These are phyloP conservation scores for Trinorchestia longiramus DNA, from an alignment of 1,140 invertebrate genomes.

Conservation along the genomic window DNA sequence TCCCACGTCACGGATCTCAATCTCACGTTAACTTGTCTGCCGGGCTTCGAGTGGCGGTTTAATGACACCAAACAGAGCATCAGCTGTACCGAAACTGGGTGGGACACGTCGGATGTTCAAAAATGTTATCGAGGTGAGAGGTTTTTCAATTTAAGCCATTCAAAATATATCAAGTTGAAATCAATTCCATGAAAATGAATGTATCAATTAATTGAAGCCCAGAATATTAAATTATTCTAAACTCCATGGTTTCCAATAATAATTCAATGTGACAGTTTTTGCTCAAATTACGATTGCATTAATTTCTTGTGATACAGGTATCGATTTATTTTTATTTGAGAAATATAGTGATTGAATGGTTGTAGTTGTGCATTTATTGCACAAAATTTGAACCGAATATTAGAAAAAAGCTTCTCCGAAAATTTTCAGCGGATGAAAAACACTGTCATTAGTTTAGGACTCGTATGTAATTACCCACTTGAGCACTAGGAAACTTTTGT, in stretches of 20 bases:
- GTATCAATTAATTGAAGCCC: too few relatives aligned
- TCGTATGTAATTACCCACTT: not conserved
- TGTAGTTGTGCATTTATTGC: not conserved
- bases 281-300: not conserved
- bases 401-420: not conserved
- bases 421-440: not conserved
- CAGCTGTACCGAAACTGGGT: not conserved
- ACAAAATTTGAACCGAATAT: not conserved
- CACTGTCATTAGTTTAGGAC: not conserved
- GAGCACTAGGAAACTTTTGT: not conserved
- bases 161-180: too few relatives aligned
- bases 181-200: too few relatives aligned
- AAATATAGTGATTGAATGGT: not conserved
- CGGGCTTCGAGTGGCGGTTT: conserved; percentile 1
- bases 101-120: not conserved
- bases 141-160: not conserved
- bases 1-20: not conserved
- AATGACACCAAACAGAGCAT: not conserved
- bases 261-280: not conserved
- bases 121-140: not conserved
- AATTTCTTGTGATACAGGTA: not conserved
- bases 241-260: too few relatives aligned
- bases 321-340: not conserved
- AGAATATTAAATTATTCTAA: too few relatives aligned
- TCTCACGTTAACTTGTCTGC: not conserved